Conservation (phyloP, 2,113 vertebrate genomes). For the Gopherus flavomarginatus region DNA sequence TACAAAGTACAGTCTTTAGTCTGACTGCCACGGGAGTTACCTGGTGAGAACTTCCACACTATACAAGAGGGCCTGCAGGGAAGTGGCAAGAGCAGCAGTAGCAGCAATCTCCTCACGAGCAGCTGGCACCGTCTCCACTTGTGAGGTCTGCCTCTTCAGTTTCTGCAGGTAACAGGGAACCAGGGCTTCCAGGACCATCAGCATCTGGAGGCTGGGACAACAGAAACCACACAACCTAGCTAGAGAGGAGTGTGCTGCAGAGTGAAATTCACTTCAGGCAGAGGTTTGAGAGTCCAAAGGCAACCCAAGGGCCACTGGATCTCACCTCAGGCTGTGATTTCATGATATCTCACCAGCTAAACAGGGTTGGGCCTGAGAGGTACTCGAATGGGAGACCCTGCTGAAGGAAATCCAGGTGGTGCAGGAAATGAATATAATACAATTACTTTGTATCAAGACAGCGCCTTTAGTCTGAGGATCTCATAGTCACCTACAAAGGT, state of each 20-base stretch:
- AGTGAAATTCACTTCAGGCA: not conserved
- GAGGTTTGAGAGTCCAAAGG: not conserved
- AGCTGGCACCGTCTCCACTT: slow-evolving; percentile 90
- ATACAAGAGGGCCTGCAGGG: slow-evolving; percentile 95
- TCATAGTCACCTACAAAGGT: not conserved
- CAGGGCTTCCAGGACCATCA: slow-evolving; percentile 97
- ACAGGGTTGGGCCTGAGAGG: not conserved
- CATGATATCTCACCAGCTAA: not conserved
- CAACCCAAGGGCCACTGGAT: not conserved
- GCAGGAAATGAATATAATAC: not conserved
- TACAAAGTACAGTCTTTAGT: fast-evolving
- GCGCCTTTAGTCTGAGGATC: not conserved
- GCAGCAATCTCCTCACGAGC: slow-evolving; percentile 96
- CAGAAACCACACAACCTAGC: not conserved
- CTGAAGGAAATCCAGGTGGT: not conserved
- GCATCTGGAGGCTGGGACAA: slow-evolving; percentile 93
- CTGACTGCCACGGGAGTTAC: slow-evolving; percentile 64
- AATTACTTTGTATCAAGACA: not conserved
- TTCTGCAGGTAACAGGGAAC: slow-evolving; percentile 96
- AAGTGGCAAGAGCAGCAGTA: slow-evolving; percentile 93
- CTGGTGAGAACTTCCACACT: slow-evolving; percentile 97
- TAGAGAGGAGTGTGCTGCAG: not conserved
- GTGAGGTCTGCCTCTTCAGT: slow-evolving; percentile 90
- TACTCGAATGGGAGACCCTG: not conserved
- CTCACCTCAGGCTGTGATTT: not conserved